Evolutionary conservation across 1,140 invertebrate genomes (phyloP), one percentile per base, ranked within the genome.

Genomic region (Trichogramma pretiosum): DNA sequence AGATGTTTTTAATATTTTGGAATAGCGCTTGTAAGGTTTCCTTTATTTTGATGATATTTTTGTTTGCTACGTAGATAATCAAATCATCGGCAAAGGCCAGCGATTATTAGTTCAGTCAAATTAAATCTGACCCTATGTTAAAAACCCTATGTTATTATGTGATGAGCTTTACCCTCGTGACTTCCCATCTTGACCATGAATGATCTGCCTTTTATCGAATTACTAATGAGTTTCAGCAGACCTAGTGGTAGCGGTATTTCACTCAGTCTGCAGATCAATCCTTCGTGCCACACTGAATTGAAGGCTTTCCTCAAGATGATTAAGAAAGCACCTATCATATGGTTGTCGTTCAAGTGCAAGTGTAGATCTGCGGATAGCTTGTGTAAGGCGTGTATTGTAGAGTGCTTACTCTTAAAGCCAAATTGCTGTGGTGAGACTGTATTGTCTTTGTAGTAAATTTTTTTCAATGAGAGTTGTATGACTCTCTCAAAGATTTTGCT

Each of bases 191-290:
- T 23, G 0, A 32, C 34, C 8, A 30, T 8, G 17, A 53, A 53
- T 13, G 23, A 26, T 42, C 35, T 50, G 9, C 35, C 19, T 1
- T 9, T 34, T 9, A 53, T 48, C 45, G 49, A 50, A 11, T 51
- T 26, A 16, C 26, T 34, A 0, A 56, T 40, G 1, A 43, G 9
- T 21, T 28, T 18, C 1, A 52, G 24, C 5, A 56, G 7, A 10
- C 39, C 16, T 3, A n/a, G 37, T 0, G 58, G 50, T 43, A 53
- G 45, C 42, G 53, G 10, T 33, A 21, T 32, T 42, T 52, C 21
- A 10, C 33, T 16, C n/a, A 62, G 10, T 40, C 54, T 61, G 22
- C 40, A 50, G 0, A 61, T 45, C 16, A 62, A 18, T 3, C 57
- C 59, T 5, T 50, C 22, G 1, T 48, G 30, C 51, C 54, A 53